Percentiles rank a stretch among this genome's conserved stretches.
Conservation (phyloP, 2,113 vertebrate genomes). For the Callospermophilus lateralis region DNA sequence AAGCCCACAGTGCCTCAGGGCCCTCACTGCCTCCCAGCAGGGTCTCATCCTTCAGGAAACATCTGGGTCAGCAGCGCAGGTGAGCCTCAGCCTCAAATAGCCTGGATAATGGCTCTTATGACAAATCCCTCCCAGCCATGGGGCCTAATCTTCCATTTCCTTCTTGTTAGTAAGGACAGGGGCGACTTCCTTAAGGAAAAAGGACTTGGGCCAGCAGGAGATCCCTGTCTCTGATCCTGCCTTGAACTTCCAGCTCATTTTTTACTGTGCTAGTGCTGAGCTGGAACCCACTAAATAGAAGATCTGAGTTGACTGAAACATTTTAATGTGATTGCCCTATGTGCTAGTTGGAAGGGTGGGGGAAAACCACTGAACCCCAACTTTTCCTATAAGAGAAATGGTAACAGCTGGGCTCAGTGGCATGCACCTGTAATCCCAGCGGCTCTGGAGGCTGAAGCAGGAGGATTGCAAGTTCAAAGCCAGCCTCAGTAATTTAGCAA, state of each 20-base stretch:
- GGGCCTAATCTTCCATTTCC: neutral
- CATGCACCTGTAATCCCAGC: too few species aligned
- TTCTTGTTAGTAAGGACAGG: neutral
- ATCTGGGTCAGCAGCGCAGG: neutral
- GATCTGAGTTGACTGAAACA: neutral
- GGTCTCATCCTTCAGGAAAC: neutral
- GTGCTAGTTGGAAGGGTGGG: too few species aligned
- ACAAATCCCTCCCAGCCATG: neutral
- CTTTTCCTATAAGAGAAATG: neutral
- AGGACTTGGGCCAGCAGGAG: too few species aligned
- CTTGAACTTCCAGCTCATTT: neutral
- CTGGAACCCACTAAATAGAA: neutral
- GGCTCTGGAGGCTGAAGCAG: too few species aligned
- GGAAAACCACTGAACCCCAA: accelerated
- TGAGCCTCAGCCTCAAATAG: neutral
- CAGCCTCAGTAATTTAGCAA: too few species aligned
- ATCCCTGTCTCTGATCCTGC: neutral
- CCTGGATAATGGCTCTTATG: neutral
- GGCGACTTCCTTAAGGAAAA: neutral
- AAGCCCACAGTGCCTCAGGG: neutral
- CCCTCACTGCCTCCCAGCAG: neutral
- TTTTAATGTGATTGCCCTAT: neutral
- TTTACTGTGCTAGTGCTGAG: neutral
- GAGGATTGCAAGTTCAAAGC: too few species aligned
- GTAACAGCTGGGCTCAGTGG: too few species aligned